Percentiles rank a stretch among this genome's conserved stretches.
phyloP scores from a whole-genome alignment of 2,888 invertebrate species.

The Cryptocheilus praepositus region DNA sequence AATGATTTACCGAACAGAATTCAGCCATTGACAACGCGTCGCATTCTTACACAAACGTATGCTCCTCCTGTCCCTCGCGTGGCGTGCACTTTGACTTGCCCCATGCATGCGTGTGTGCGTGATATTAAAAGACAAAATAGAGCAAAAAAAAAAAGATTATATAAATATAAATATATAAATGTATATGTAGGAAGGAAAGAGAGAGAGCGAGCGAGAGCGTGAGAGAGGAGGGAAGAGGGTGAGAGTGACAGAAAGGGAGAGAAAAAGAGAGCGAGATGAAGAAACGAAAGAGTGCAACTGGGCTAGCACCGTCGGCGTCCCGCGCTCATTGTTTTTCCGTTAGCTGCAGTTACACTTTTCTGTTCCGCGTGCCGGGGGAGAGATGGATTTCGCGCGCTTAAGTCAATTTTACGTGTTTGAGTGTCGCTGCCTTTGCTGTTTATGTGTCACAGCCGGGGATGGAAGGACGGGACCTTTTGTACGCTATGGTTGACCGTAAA shows the following conservation, averaged over 20 bases:
- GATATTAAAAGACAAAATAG: conserved; percentile 41
- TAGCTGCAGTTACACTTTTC: neutral
- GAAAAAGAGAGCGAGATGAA: neutral
- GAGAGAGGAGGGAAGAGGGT: neutral
- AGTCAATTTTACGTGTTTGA: neutral
- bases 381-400: too few species aligned
- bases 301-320: conserved; percentile 39
- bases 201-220: conserved; percentile 7
- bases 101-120: conserved; percentile 35
- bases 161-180: conserved; percentile 24
- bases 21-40: too few species aligned
- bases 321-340: conserved; percentile 13
- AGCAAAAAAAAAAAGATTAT: conserved; percentile 33
- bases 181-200: conserved; percentile 26
- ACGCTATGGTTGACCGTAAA: too few species aligned
- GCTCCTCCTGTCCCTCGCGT: conserved; percentile 31
- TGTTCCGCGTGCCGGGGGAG: too few species aligned
- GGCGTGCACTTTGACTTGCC: conserved; percentile 35
- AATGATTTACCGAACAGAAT: too few species aligned
- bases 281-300: conserved; percentile 35
- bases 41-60: conserved; percentile 1
- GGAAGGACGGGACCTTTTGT: too few species aligned
- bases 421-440: conserved; percentile 5
- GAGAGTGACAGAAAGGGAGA: neutral
- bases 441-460: too few species aligned